Evolutionary conservation across 2,113 vertebrate species (phyloP).

Genomic region (Mobula hypostoma): DNA sequence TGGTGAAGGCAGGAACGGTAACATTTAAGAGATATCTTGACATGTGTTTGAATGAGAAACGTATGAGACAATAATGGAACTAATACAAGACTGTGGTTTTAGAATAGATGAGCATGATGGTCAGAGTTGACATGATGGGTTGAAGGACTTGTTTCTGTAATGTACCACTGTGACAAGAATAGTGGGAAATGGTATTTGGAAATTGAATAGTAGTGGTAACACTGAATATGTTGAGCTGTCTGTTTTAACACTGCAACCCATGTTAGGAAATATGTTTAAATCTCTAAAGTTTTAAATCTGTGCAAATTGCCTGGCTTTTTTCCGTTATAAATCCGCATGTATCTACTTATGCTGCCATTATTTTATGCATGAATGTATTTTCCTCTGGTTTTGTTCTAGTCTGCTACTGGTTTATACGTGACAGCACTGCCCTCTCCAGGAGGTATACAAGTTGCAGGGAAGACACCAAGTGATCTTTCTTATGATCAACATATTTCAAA

Average conservation of each 20-base stretch:
- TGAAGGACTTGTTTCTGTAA: too few species aligned
- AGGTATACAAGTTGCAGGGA: conserved; percentile 91
- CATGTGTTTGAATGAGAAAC: too few species aligned
- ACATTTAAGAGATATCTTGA: too few species aligned
- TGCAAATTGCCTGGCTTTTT: neutral
- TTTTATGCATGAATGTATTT: conserved; percentile 29
- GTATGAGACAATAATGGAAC: neutral
- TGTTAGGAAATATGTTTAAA: neutral
- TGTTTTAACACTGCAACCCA: neutral
- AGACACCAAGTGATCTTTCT: conserved; percentile 80
- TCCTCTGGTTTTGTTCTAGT: conserved; percentile 55
- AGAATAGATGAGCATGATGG: too few species aligned
- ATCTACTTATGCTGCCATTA: neutral
- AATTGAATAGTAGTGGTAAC: too few species aligned
- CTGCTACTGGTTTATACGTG: conserved; percentile 91
- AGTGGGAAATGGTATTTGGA: too few species aligned
- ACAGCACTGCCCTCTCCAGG: conserved; percentile 81
- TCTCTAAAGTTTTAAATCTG: conserved; percentile 32
- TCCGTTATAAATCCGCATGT: neutral
- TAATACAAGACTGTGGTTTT: neutral
- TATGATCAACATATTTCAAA: conserved; percentile 86
- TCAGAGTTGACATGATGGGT: too few species aligned
- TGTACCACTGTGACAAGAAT: too few species aligned
- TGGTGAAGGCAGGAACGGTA: too few species aligned
- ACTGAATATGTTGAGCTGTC: neutral